Evolutionary conservation across 1,140 invertebrate species (phyloP).

Genomic region (Brachystomella parvula): DNA sequence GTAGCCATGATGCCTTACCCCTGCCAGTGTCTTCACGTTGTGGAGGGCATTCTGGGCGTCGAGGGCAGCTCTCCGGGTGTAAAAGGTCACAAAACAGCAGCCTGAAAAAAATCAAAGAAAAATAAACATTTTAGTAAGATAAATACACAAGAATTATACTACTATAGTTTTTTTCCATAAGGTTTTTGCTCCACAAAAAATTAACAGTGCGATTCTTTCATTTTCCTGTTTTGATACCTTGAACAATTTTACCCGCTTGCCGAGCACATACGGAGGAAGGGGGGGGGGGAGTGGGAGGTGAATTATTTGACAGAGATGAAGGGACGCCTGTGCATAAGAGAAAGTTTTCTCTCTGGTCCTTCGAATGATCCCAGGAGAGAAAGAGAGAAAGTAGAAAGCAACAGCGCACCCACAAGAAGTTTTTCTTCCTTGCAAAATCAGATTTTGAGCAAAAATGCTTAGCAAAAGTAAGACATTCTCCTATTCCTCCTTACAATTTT

Average conservation of each 20-base stretch:
- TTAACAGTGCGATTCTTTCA: background rate
- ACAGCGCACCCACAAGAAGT: background rate
- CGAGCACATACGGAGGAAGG: background rate
- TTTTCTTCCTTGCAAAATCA: background rate
- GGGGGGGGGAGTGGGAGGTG: background rate
- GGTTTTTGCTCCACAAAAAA: background rate
- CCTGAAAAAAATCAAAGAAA: constrained; percentile 64
- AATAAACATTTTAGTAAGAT: constrained; percentile 6
- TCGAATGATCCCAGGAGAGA: no score
- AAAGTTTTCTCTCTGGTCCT: no score
- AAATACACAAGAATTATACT: background rate
- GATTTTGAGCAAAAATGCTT: background rate
- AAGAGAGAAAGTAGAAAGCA: no score
- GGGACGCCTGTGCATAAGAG: no score
- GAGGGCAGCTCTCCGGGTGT: constrained; percentile 90
- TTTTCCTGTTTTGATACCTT: background rate
- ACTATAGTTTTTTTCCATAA: background rate
- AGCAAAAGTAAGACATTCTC: background rate
- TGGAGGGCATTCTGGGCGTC: constrained; percentile 98
- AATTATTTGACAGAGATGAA: background rate
- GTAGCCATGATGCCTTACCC: constrained; percentile 61
- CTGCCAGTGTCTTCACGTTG: constrained; percentile 94
- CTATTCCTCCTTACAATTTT: no score
- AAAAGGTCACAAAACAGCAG: constrained; percentile 99
- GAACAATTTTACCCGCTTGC: background rate